A percentile compares a stretch with the other conserved stretches of the same genome.
These are phyloP conservation scores for Potorous gilbertii DNA, from an alignment of 2,797 vertebrate species.

Conservation along the genomic window DNA sequence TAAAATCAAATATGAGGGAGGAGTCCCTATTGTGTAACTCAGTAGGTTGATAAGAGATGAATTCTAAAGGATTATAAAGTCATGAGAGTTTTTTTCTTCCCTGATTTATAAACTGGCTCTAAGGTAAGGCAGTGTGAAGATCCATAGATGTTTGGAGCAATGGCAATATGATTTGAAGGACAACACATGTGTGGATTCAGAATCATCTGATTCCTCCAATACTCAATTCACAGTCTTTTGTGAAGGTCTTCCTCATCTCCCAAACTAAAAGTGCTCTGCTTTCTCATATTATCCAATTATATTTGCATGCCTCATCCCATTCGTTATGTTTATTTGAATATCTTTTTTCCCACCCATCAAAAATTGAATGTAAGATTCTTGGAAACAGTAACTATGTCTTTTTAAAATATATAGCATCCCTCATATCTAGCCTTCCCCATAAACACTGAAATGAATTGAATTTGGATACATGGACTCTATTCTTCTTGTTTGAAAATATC, in stretches of 20 bases:
- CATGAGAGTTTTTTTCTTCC: background rate
- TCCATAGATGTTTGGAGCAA: background rate
- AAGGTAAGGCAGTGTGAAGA: background rate
- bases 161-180: background rate
- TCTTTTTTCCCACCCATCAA: background rate
- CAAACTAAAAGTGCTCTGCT: background rate
- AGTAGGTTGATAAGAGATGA: background rate
- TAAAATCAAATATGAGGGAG: background rate
- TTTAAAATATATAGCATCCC: background rate
- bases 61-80: background rate
- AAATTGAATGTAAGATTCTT: background rate
- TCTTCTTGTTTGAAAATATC: background rate
- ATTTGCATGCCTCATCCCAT: background rate
- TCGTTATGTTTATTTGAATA: background rate
- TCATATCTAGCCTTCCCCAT: background rate
- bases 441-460: background rate
- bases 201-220: background rate
- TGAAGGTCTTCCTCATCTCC: background rate
- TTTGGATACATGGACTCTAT: background rate
- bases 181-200: background rate
- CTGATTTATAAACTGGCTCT: background rate
- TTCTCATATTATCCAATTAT: background rate
- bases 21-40: background rate
- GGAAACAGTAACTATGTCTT: background rate
- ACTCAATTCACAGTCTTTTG: background rate